Conservation (phyloP, 2,888 invertebrate genomes). For the Nemotelus nigrinus region DNA sequence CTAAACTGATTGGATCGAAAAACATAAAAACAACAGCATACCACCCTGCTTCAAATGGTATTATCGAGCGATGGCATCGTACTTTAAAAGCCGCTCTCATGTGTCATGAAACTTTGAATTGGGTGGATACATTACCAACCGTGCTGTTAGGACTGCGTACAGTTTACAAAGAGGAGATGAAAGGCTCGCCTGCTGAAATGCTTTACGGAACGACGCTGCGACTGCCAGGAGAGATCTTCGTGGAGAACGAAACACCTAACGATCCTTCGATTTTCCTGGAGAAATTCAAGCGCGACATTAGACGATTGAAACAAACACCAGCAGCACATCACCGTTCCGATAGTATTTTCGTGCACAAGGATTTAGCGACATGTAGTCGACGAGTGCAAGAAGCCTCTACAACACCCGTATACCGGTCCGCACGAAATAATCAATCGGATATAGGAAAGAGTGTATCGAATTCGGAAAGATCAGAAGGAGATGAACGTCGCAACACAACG, state of each 20-base stretch:
- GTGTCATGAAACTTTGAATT: not conserved
- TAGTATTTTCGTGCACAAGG: not conserved
- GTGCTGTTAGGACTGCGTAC: not conserved
- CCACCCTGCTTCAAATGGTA: not conserved
- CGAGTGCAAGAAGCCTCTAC: not conserved
- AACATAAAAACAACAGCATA: not conserved
- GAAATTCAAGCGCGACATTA: not conserved
- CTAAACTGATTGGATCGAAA: too few species aligned
- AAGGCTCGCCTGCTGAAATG: not conserved
- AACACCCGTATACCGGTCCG: not conserved
- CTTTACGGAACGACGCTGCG: not conserved
- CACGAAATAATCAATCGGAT: not conserved
- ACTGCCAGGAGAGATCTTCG: not conserved
- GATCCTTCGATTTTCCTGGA: not conserved
- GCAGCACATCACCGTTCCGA: not conserved
- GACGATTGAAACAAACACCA: not conserved
- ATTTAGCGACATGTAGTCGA: not conserved
- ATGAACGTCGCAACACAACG: not conserved
- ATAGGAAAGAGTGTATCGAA: not conserved
- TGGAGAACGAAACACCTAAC: not conserved
- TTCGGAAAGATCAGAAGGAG: not conserved
- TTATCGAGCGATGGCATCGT: not conserved
- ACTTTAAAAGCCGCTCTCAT: not conserved
- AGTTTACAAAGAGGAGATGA: not conserved
- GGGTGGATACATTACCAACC: not conserved